Conservation (phyloP, 2,113 vertebrate genomes). For the Desmodus rotundus region DNA sequence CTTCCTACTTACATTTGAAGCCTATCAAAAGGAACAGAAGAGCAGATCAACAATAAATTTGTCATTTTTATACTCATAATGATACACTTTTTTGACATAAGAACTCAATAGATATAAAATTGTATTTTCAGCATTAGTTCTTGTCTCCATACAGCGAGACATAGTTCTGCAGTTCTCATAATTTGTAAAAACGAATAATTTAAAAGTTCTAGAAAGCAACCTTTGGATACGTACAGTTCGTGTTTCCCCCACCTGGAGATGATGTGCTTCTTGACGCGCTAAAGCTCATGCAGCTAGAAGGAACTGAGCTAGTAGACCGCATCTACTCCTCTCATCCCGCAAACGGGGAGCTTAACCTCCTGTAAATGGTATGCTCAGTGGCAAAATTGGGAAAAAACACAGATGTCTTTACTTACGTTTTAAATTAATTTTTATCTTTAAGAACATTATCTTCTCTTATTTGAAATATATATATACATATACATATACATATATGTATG, state of each 20-base stretch:
- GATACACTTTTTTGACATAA: not conserved
- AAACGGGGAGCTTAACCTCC: not conserved
- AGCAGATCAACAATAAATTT: not conserved
- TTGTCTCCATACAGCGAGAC: not conserved
- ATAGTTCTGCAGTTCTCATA: not conserved
- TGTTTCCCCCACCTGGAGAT: not conserved
- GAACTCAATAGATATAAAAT: not conserved
- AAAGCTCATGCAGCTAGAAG: not conserved
- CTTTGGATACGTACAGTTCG: not conserved
- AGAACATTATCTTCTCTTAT: not conserved
- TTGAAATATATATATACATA: not conserved
- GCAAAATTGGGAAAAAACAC: not conserved
- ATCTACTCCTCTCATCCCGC: not conserved
- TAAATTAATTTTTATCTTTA: not conserved
- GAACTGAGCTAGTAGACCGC: not conserved
- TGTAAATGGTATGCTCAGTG: not conserved
- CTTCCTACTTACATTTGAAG: not conserved
- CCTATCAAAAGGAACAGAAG: not conserved
- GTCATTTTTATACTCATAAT: not conserved
- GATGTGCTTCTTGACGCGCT: not conserved
- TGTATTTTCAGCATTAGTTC: not conserved
- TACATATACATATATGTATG: accelerated
- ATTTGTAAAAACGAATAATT: not conserved
- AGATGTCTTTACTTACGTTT: not conserved
- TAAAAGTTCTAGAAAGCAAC: not conserved